phyloP scores from a whole-genome alignment of 1,140 invertebrate genomes.

The Drosophila tropicalis region DNA sequence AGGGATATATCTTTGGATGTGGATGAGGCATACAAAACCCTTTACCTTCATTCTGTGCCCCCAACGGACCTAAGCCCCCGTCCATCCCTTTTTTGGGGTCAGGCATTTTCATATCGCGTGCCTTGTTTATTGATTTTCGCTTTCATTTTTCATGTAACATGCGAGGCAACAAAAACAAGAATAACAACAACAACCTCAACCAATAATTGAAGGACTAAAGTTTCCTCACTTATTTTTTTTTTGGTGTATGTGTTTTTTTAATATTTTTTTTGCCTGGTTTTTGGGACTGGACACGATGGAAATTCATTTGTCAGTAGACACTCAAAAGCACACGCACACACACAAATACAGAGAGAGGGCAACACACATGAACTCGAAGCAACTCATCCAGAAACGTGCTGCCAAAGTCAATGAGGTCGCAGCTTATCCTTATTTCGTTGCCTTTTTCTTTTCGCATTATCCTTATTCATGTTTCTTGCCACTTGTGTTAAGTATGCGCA shows the following conservation, averaged over 20 bases:
- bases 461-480: slow-evolving; percentile 42
- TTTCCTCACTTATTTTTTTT: neutral
- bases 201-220: slow-evolving; percentile 41
- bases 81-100: slow-evolving; percentile 37
- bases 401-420: slow-evolving; percentile 77
- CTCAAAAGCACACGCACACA: slow-evolving; percentile 9
- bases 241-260: neutral
- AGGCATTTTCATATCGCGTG: slow-evolving; percentile 70
- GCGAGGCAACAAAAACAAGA: slow-evolving; percentile 50
- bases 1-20: neutral
- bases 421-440: slow-evolving; percentile 36
- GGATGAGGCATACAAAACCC: slow-evolving; percentile 24
- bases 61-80: too few species aligned
- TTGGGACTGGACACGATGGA: slow-evolving; percentile 25
- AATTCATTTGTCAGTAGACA: slow-evolving; percentile 44
- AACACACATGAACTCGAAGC: neutral
- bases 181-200: slow-evolving; percentile 31
- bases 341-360: neutral
- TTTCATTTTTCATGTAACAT: slow-evolving; percentile 79
- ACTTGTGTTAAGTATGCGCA: slow-evolving; percentile 56
- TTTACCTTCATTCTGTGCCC: slow-evolving; percentile 7
- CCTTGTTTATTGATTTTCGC: slow-evolving; percentile 76
- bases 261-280: neutral
- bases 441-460: slow-evolving; percentile 42
- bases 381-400: slow-evolving; percentile 59